Conservation (phyloP, 1,140 invertebrate species). For the Lepidurus packardi region DNA sequence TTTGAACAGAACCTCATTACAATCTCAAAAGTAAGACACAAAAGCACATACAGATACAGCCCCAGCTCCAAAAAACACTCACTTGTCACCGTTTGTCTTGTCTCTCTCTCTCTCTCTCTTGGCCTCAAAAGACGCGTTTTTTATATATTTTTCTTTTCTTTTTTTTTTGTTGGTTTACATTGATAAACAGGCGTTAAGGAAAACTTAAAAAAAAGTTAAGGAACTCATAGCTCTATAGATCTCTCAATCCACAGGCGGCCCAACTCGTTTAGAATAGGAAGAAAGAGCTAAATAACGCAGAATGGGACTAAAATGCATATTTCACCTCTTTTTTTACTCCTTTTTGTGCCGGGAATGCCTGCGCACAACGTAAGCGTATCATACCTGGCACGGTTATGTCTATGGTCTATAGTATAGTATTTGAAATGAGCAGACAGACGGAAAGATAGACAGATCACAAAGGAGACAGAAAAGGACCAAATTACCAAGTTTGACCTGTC, state of each 20-base stretch:
- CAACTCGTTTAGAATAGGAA: background rate
- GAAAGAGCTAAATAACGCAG: background rate
- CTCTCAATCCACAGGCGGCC: background rate
- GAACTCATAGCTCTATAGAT: background rate
- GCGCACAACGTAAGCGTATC: background rate
- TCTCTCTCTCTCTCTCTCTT: background rate
- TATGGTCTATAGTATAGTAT: too few species aligned
- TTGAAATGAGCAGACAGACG: too few species aligned
- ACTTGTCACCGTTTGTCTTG: slow-evolving; percentile 13
- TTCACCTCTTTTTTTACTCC: background rate
- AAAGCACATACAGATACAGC: background rate
- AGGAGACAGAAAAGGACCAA: too few species aligned
- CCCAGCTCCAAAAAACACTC: background rate
- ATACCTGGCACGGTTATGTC: background rate
- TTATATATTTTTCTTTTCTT: too few species aligned
- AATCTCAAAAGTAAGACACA: background rate
- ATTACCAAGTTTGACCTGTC: too few species aligned
- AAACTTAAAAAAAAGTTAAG: slow-evolving; percentile 1
- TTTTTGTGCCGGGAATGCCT: background rate
- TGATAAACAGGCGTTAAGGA: too few species aligned
- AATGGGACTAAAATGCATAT: background rate
- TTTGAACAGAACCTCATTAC: background rate
- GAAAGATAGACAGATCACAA: too few species aligned
- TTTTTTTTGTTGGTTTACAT: too few species aligned
- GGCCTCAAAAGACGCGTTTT: background rate